A percentile compares a stretch with the other conserved stretches of the same genome.
These are phyloP conservation scores for Osmoderma eremita DNA, from an alignment of 2,888 invertebrate genomes.

Conservation along the genomic window DNA sequence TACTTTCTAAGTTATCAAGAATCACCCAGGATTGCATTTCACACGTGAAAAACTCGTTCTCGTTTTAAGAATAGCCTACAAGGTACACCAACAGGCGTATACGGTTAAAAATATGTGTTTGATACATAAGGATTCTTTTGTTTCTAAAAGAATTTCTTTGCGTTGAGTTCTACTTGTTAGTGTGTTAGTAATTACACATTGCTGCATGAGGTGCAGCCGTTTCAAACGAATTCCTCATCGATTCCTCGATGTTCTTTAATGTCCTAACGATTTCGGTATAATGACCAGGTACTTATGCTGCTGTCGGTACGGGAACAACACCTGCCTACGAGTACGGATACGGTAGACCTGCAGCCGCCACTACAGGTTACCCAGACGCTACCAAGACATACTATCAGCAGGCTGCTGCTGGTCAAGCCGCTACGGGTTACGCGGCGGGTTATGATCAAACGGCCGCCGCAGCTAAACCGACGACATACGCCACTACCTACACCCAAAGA, in stretches of 20 bases:
- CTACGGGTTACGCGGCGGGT: constrained; percentile 71
- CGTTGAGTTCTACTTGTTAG: no score
- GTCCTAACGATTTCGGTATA: constrained; percentile 41
- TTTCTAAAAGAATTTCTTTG: no score
- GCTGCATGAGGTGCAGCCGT: no score
- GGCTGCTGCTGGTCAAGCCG: constrained; percentile 76
- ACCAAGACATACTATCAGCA: constrained; percentile 88
- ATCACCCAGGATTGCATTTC: no score
- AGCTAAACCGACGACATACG: constrained; percentile 77
- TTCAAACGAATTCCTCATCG: no score
- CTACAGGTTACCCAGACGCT: constrained; percentile 68
- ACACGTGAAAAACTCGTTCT: no score
- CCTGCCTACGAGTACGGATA: constrained; percentile 78
- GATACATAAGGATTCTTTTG: no score
- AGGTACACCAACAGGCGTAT: no score
- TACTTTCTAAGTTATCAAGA: no score
- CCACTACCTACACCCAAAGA: constrained; percentile 76
- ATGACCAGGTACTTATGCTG: constrained; percentile 68
- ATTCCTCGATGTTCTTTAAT: not conserved
- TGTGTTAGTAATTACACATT: no score
- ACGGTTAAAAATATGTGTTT: no score
- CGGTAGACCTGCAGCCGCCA: constrained; percentile 64
- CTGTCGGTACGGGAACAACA: constrained; percentile 66
- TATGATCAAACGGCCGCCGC: constrained; percentile 69
- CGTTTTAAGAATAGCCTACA: no score